Conservation (phyloP, 2,113 vertebrate species). For the Psittacara wagleri region DNA sequence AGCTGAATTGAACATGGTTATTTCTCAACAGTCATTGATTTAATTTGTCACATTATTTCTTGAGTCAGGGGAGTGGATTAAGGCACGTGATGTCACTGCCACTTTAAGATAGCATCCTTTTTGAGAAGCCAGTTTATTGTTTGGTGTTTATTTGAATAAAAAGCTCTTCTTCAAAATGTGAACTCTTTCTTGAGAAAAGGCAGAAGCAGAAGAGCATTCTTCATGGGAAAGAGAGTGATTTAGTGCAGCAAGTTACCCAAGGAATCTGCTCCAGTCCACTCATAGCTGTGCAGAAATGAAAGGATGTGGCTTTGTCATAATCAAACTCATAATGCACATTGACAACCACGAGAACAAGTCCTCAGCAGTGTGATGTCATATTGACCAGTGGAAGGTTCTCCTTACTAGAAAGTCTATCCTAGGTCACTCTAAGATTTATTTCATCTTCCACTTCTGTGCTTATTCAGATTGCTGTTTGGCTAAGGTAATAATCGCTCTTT, state of each 20-base stretch:
- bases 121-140: slow-evolving; percentile 56
- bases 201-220: background rate
- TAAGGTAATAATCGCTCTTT: background rate
- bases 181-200: background rate
- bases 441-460: background rate
- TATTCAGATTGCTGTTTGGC: background rate
- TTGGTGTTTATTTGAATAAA: slow-evolving; percentile 67
- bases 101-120: slow-evolving; percentile 71
- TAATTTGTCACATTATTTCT: slow-evolving; percentile 74
- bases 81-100: slow-evolving; percentile 61
- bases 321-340: background rate
- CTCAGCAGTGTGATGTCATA: background rate
- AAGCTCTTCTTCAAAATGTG: slow-evolving; percentile 49
- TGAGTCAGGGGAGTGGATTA: slow-evolving; percentile 76
- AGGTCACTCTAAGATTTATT: background rate
- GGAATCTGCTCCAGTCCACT: background rate
- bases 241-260: background rate
- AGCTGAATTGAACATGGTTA: slow-evolving; percentile 32
- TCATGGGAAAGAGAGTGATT: background rate
- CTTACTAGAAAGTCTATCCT: background rate
- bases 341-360: background rate
- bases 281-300: background rate
- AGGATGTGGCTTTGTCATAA: background rate
- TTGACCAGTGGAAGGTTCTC: background rate
- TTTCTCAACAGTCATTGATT: slow-evolving; percentile 68